Conservation (phyloP, 2,888 invertebrate species). For the Tenthredo livida region DNA sequence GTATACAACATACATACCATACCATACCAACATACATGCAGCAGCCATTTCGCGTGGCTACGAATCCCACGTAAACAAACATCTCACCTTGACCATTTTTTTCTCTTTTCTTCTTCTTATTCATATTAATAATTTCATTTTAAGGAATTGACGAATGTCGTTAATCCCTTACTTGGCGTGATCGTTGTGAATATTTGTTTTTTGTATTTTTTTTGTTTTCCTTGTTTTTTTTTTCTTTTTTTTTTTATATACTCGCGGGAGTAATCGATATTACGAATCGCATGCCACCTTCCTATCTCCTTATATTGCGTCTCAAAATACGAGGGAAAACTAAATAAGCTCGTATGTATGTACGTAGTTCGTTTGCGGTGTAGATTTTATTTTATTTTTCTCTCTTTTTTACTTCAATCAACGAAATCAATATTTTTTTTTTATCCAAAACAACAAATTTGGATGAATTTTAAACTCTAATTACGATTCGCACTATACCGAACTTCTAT, state of each 20-base stretch:
- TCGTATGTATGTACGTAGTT: not conserved
- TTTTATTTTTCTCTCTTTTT: not conserved
- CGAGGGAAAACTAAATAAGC: not conserved
- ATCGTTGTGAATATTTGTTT: not conserved
- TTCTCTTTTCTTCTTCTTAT: not conserved
- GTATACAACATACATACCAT: not conserved
- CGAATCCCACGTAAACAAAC: slow-evolving; percentile 64
- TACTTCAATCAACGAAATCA: not conserved
- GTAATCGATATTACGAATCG: slow-evolving; percentile 16
- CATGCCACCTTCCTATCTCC: not conserved
- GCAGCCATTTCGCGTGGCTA: slow-evolving; percentile 72
- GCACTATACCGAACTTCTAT: not conserved
- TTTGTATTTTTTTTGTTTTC: not conserved
- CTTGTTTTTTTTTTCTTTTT: not conserved
- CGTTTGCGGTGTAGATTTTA: not conserved
- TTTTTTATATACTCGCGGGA: not conserved
- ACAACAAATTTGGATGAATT: not conserved
- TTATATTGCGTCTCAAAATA: slow-evolving; percentile 28
- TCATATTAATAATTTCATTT: not conserved
- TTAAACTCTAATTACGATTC: not conserved
- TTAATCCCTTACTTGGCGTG: not conserved
- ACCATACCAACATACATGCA: slow-evolving; percentile 3
- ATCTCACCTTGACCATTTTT: slow-evolving; percentile 59
- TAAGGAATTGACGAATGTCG: not conserved
- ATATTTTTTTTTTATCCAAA: not conserved